Evolutionary conservation across 2,113 vertebrate species (phyloP), one percentile per base, ranked within the genome.

Genomic region (Barbus barbus): DNA sequence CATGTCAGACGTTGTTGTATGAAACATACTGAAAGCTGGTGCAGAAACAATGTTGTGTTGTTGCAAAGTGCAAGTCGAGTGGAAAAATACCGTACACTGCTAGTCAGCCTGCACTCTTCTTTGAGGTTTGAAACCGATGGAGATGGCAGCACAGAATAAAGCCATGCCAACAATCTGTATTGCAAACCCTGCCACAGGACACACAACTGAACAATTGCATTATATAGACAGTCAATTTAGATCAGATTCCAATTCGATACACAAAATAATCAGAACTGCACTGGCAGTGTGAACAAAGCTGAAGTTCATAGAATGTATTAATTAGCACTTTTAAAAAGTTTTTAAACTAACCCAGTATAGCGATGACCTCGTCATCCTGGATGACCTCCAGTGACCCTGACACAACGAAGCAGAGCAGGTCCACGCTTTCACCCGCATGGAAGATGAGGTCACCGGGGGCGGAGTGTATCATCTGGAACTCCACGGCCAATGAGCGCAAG

Each of bases 341-440:
- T n/a, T n/a, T n/a, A n/a, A 7, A 65, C 51, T 81, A 95, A 99
- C 97, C 97, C 90, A 99, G 94, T 92, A 99, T 99, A 90, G 98
- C 98, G 86, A 99, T 97, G 93, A 99, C 98, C 91, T 99, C 98
- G 8, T 99, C 98, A 58, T 99, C 98, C 93, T 99, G 98, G 90
- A 99, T 99, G 93, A 99, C 98, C 93, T 99, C 98, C 85, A 99
- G 93, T 61, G 98, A 99, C 86, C 98, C 98, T 0, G 98, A 98
- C 90, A 99, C 97, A 48, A 99, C 97, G 48, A 99, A 99, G 92
- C 97, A 99, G 76, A 99, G 96, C 1, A 97, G 96, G 84, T 99
- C 98, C 0, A 99, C 97, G 0, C 96, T 98, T 88, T 99, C 98
- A 5, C 97, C 98, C 1, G 97, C 94, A 0, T 99, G 98, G 90